Percentiles rank a stretch among this genome's conserved stretches.
phyloP scores from a whole-genome alignment of 23 tunicate species.

The Botrylloides violaceus region DNA sequence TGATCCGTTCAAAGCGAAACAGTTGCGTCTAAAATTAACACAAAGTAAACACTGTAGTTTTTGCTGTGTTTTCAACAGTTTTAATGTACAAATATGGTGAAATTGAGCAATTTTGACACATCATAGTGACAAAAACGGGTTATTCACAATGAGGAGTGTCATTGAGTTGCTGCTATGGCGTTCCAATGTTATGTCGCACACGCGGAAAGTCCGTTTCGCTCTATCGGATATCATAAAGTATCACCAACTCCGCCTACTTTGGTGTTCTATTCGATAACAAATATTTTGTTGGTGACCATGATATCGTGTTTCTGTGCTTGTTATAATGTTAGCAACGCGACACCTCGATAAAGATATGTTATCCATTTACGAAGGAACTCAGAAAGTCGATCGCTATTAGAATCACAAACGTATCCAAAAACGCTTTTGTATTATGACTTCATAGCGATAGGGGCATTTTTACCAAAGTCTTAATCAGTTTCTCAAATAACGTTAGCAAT shows the following conservation, averaged over 20 bases:
- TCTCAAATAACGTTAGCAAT: too few relatives aligned
- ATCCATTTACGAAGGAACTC: not conserved
- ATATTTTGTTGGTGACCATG: constrained; percentile 1
- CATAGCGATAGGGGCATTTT: too few relatives aligned
- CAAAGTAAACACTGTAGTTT: too few relatives aligned
- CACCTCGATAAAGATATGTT: not conserved
- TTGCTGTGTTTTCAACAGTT: too few relatives aligned
- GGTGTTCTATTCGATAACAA: not conserved
- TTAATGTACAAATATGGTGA: not conserved
- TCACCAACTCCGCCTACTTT: not conserved
- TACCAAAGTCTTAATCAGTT: too few relatives aligned
- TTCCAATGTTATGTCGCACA: not conserved
- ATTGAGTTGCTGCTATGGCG: not conserved
- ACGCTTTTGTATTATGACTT: too few relatives aligned
- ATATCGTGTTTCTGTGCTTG: not conserved
- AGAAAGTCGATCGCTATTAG: too few relatives aligned
- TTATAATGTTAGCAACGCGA: not conserved
- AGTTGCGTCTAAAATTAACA: too few relatives aligned
- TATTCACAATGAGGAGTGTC: not conserved
- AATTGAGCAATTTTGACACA: not conserved
- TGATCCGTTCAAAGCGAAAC: too few relatives aligned
- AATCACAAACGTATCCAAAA: too few relatives aligned
- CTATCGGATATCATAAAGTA: not conserved
- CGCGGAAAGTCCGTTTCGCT: not conserved
- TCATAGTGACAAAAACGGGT: not conserved